Evolutionary conservation across 1,140 invertebrate genomes (phyloP).

Genomic region (Cydia amplana): DNA sequence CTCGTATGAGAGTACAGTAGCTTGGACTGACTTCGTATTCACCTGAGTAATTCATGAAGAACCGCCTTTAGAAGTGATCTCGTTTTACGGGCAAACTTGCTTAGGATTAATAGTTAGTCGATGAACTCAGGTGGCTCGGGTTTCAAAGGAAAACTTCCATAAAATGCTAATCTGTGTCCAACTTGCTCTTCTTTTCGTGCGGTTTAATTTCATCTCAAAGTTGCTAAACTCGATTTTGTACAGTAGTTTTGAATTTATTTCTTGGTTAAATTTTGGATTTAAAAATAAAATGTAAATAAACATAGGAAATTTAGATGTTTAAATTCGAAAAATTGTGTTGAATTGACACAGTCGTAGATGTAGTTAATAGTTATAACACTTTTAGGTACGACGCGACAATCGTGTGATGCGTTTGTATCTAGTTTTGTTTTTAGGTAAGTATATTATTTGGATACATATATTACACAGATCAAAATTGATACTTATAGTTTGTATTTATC

Average conservation of each 20-base stretch:
- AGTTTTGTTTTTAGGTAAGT: too few relatives aligned
- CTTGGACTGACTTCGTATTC: neutral
- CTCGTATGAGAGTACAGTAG: too few relatives aligned
- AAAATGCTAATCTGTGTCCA: constrained; percentile 31
- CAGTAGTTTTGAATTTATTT: constrained; percentile 1
- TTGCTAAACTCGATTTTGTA: constrained; percentile 11
- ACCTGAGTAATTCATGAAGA: neutral
- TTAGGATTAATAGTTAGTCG: constrained; percentile 27
- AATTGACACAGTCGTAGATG: neutral
- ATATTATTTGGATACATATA: too few relatives aligned
- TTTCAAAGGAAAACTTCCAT: constrained; percentile 32
- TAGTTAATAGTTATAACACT: too few relatives aligned
- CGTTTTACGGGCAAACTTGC: constrained; percentile 27
- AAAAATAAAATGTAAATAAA: neutral
- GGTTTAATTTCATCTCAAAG: constrained; percentile 22
- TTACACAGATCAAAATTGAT: neutral
- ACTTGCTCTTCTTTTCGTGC: constrained; percentile 26
- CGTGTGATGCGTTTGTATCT: too few relatives aligned
- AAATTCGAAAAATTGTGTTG: neutral
- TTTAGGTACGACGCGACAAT: too few relatives aligned
- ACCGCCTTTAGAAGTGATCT: constrained; percentile 20
- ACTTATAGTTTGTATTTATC: neutral
- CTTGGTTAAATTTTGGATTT: neutral
- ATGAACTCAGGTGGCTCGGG: constrained; percentile 27
- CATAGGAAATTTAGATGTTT: neutral